These are phyloP conservation scores for Plagodis dolabraria DNA, from an alignment of 2,888 invertebrate genomes.

Conservation along the genomic window DNA sequence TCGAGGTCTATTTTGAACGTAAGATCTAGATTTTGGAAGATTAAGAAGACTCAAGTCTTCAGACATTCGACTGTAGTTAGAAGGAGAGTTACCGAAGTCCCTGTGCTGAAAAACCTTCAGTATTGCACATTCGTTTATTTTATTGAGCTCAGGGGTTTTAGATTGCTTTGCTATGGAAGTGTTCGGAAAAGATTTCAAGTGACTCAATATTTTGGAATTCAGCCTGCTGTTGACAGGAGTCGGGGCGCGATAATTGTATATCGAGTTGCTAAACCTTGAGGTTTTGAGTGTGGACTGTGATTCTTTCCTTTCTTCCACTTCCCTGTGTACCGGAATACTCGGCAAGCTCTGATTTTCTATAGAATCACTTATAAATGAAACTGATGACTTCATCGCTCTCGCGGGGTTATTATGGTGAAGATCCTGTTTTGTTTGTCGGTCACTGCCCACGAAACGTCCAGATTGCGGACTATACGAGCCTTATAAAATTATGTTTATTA, in stretches of 20 bases:
- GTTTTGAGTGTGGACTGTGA: constrained; percentile 1
- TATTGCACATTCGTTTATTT: constrained; percentile 35
- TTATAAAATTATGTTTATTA: constrained; percentile 29
- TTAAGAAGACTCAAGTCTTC: constrained; percentile 28
- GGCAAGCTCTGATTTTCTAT: constrained; percentile 57
- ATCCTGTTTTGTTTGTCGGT: constrained; percentile 28
- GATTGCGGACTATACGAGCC: constrained; percentile 19
- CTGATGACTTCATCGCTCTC: constrained; percentile 37
- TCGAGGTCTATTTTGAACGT: constrained; percentile 24
- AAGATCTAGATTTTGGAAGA: constrained; percentile 30
- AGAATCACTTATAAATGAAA: constrained; percentile 46
- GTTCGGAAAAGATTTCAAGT: constrained; percentile 24
- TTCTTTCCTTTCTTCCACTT: constrained; percentile 5
- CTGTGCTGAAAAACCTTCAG: constrained; percentile 37
- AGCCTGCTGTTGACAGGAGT: constrained; percentile 13
- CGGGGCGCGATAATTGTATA: constrained; percentile 1
- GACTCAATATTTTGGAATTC: constrained; percentile 26
- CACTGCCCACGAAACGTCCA: constrained; percentile 33
- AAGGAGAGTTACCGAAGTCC: constrained; percentile 33
- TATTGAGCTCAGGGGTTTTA: constrained; percentile 35
- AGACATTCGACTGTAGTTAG: constrained; percentile 36
- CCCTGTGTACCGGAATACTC: constrained; percentile 42
- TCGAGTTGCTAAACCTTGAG: background rate
- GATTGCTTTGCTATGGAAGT: constrained; percentile 27
- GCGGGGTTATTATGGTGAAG: constrained; percentile 29